Conservation (phyloP, 2,888 invertebrate genomes). For the Drosophila robusta region DNA sequence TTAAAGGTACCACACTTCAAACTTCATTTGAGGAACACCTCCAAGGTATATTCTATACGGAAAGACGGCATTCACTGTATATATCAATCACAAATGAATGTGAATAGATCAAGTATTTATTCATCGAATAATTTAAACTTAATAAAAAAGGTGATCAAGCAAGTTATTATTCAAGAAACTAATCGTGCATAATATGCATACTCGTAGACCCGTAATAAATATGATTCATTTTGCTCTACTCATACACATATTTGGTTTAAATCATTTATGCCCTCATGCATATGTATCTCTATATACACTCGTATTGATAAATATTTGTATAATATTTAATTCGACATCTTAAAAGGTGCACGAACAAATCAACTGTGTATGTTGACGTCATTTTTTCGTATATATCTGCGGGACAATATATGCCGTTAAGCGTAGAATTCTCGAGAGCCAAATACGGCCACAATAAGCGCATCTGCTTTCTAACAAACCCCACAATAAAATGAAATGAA, state of each 20-base stretch:
- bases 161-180: constrained; percentile 3
- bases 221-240: constrained; percentile 33
- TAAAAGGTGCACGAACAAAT: constrained; percentile 48
- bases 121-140: background rate
- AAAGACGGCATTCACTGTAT: no score
- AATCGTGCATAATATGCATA: background rate
- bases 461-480: constrained; percentile 69
- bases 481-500: constrained; percentile 1
- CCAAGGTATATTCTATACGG: background rate
- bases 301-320: constrained; percentile 12
- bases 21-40: constrained; percentile 1
- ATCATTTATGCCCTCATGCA: constrained; percentile 32
- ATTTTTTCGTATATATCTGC: constrained; percentile 14
- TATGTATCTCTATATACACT: constrained; percentile 8
- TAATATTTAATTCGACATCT: constrained; percentile 7
- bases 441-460: constrained; percentile 71
- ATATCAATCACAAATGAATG: background rate
- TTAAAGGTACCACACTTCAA: no score
- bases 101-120: constrained; percentile 9
- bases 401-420: constrained; percentile 50
- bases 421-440: constrained; percentile 46
- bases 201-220: background rate
- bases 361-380: constrained; percentile 46
- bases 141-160: background rate
- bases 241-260: constrained; percentile 42